Evolutionary conservation across 2,113 vertebrate genomes (phyloP).

Genomic region (Pituophis catenifer): DNA sequence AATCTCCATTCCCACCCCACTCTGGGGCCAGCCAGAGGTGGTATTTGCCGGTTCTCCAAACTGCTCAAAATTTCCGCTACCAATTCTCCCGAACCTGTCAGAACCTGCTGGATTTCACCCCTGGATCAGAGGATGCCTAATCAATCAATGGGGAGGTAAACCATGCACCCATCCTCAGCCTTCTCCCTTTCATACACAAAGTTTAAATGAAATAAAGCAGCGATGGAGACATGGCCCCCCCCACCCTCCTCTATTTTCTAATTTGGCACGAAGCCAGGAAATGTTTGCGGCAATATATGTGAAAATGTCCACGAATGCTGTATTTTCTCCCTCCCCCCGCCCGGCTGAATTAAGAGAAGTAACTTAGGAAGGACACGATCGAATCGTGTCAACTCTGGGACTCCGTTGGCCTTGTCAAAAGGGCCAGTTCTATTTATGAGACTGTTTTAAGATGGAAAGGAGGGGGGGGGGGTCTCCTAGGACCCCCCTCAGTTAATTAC

Average conservation of each 20-base stretch:
- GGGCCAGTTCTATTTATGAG: conserved; percentile 76
- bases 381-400: conserved; percentile 42
- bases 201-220: neutral
- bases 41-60: no score
- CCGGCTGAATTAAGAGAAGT: neutral
- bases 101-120: no score
- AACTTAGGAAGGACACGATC: neutral
- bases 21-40: no score
- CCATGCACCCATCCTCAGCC: neutral
- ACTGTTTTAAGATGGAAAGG: conserved; percentile 73
- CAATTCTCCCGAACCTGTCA: no score
- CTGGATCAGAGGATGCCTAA: neutral
- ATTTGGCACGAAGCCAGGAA: neutral
- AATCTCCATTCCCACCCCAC: no score
- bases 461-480: conserved; percentile 40
- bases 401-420: conserved; percentile 64
- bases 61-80: no score
- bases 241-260: neutral
- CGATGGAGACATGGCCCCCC: neutral
- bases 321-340: neutral
- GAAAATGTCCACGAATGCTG: neutral
- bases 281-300: neutral
- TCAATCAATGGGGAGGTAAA: neutral
- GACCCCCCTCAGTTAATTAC: conserved; percentile 73
- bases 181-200: neutral